Percentiles rank a stretch among this genome's conserved stretches.
Evolutionary conservation across 2,797 vertebrate genomes (phyloP).

Genomic region (Microhierax caerulescens): DNA sequence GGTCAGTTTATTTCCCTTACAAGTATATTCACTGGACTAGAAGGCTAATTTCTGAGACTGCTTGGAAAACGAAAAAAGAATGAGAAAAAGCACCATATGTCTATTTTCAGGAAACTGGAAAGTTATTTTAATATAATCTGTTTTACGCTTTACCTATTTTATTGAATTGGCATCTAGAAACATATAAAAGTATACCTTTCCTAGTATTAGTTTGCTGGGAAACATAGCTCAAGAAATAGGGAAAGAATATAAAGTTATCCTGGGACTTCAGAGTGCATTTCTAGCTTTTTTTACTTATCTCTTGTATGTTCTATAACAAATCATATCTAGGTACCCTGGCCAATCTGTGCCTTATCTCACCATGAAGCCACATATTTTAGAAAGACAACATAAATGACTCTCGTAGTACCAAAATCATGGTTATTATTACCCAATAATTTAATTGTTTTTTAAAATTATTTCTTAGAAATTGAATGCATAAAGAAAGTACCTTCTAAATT

Average conservation of each 20-base stretch:
- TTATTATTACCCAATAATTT: neutral
- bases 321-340: neutral
- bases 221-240: neutral
- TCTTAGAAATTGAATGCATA: neutral
- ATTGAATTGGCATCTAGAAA: neutral
- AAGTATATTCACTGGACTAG: neutral
- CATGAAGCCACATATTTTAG: neutral
- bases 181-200: neutral
- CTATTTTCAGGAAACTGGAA: neutral
- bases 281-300: neutral
- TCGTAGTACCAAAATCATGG: neutral
- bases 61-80: neutral
- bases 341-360: neutral
- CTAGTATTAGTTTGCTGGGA: neutral
- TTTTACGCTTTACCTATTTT: neutral
- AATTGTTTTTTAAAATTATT: neutral
- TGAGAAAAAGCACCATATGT: neutral
- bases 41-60: neutral
- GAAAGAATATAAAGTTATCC: neutral
- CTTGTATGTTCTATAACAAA: neutral
- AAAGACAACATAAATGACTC: neutral
- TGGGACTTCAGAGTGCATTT: neutral
- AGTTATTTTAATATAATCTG: neutral
- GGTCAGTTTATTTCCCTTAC: neutral
- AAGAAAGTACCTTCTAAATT: neutral